phyloP scores from a whole-genome alignment of 2,113 vertebrate species.

The Gnathonemus longibarbis region DNA sequence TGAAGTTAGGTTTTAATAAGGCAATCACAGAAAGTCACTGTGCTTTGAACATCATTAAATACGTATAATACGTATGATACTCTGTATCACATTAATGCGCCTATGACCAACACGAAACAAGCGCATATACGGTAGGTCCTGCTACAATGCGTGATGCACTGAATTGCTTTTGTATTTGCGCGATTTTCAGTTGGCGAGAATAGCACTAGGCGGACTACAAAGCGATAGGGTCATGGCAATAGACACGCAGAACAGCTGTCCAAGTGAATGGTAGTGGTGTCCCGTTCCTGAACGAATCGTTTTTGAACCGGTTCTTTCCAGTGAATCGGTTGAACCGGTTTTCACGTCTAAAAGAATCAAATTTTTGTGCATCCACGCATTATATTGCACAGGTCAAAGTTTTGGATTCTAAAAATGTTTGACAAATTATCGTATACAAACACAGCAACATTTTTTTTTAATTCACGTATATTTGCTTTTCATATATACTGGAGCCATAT shows the following conservation, averaged over 20 bases:
- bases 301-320: too few relatives aligned
- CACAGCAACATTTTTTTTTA: too few relatives aligned
- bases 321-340: background rate
- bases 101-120: background rate
- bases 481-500: too few relatives aligned
- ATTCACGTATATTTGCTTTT: too few relatives aligned
- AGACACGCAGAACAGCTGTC: background rate
- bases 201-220: background rate
- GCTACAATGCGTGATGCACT: background rate
- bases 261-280: background rate
- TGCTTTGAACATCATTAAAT: background rate
- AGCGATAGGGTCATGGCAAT: background rate
- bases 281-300: too few relatives aligned
- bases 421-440: background rate
- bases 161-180: background rate
- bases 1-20: background rate
- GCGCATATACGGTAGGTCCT: background rate
- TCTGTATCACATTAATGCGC: background rate
- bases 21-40: background rate
- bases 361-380: too few relatives aligned
- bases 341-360: background rate
- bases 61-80: background rate
- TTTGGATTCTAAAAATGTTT: background rate
- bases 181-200: background rate
- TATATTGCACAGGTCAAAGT: background rate